Evolutionary conservation across 2,113 vertebrate species (phyloP).

Genomic region (Tympanuchus pallidicinctus): DNA sequence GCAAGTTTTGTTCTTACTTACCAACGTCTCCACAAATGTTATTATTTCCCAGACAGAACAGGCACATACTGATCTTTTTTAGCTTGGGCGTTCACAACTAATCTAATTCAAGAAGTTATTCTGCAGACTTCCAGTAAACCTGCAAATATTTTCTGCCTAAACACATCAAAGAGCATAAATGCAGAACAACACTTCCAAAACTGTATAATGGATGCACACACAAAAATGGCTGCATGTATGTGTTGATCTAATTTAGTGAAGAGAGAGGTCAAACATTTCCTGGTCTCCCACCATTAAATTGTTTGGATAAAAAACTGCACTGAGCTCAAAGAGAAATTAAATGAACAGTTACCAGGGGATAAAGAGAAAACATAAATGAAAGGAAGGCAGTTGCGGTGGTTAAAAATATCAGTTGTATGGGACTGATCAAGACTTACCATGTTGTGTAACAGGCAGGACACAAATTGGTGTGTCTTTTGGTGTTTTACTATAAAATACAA

Average conservation of each 20-base stretch:
- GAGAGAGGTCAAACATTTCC: not conserved
- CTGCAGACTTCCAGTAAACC: not conserved
- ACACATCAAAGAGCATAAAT: not conserved
- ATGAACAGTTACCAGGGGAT: not conserved
- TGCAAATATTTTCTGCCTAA: slow-evolving; percentile 29
- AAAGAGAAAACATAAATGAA: not conserved
- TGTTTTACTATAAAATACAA: not conserved
- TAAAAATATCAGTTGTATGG: not conserved
- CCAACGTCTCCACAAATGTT: not conserved
- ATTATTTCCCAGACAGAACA: not conserved
- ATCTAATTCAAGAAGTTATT: slow-evolving; percentile 1
- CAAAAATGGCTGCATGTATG: not conserved
- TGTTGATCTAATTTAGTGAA: slow-evolving; percentile 17
- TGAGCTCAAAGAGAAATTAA: not conserved
- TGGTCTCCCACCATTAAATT: not conserved
- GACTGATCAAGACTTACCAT: not conserved
- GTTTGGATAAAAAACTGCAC: not conserved
- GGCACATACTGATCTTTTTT: not conserved
- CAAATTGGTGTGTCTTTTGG: not conserved
- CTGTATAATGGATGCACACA: not conserved
- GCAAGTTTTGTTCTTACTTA: not conserved
- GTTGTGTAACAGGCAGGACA: not conserved
- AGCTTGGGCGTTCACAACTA: not conserved
- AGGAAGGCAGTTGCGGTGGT: not conserved
- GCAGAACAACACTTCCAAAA: not conserved